Evolutionary conservation across 2,797 vertebrate genomes (phyloP).

Genomic region (Petrocephalus schoutedeni): DNA sequence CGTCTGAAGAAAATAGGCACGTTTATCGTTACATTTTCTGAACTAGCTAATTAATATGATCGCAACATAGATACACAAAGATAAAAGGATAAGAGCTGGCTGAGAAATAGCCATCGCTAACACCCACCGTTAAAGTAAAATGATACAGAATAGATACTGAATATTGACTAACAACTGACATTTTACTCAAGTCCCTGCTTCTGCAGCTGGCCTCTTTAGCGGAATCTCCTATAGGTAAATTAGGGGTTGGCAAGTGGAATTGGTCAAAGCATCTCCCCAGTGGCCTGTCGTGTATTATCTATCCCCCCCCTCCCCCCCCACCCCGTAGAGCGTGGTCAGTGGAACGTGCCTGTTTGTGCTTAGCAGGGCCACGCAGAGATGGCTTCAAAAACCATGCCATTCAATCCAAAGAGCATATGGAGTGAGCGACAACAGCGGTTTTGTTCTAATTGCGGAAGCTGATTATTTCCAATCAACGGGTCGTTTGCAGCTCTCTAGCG

Average conservation of each 20-base stretch:
- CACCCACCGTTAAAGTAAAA: not conserved
- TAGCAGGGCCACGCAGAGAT: not conserved
- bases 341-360: not conserved
- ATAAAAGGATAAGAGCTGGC: not conserved
- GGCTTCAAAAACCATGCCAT: not conserved
- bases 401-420: not conserved
- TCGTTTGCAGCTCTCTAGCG: not conserved
- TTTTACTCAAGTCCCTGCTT: not conserved
- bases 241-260: not conserved
- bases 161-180: not conserved
- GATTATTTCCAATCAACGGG: not conserved
- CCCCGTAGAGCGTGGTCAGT: not conserved
- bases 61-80: not conserved
- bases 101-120: not conserved
- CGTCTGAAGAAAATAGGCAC: not conserved
- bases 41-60: not conserved
- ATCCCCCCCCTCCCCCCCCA: too few species aligned
- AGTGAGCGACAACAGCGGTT: not conserved
- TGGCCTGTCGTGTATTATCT: not conserved
- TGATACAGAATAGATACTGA: not conserved
- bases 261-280: not conserved
- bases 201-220: not conserved
- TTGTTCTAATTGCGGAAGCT: not conserved
- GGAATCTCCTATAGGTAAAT: not conserved
- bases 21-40: not conserved